phyloP scores from a whole-genome alignment of 2,113 vertebrate genomes.

The Cephalopterus ornatus region DNA sequence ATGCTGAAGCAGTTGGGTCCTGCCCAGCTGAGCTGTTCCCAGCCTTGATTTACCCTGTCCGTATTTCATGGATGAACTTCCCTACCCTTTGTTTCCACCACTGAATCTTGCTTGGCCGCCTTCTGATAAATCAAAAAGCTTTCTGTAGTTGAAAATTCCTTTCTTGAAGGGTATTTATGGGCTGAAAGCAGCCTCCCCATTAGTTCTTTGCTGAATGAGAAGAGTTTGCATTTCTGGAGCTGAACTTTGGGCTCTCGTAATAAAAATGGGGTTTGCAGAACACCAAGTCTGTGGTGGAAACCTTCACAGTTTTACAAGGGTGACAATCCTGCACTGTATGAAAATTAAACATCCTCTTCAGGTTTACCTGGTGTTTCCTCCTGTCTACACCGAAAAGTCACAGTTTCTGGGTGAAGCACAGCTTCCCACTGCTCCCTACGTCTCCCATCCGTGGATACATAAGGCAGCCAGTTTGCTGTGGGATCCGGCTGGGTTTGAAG shows the following conservation, averaged over 20 bases:
- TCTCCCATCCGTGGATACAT: not conserved
- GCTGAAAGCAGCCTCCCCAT: not conserved
- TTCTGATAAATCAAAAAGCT: not conserved
- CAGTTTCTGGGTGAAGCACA: not conserved
- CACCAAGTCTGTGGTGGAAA: not conserved
- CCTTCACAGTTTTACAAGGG: not conserved
- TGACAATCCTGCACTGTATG: not conserved
- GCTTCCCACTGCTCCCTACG: not conserved
- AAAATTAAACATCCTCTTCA: not conserved
- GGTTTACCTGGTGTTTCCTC: not conserved
- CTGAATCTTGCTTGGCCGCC: not conserved
- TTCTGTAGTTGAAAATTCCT: not conserved
- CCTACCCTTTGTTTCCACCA: not conserved
- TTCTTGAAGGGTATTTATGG: not conserved
- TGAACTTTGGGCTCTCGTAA: not conserved
- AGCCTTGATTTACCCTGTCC: not conserved
- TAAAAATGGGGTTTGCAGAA: not conserved
- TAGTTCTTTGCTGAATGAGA: not conserved
- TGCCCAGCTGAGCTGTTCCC: not conserved
- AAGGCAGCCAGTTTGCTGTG: not conserved
- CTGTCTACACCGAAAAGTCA: not conserved
- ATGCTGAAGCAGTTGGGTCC: not conserved
- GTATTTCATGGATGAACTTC: accelerated
- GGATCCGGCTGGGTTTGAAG: not conserved
- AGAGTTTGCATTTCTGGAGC: not conserved